Percentiles rank a stretch among this genome's conserved stretches.
phyloP scores from a whole-genome alignment of 2,797 vertebrate genomes.

The Falco naumanni region DNA sequence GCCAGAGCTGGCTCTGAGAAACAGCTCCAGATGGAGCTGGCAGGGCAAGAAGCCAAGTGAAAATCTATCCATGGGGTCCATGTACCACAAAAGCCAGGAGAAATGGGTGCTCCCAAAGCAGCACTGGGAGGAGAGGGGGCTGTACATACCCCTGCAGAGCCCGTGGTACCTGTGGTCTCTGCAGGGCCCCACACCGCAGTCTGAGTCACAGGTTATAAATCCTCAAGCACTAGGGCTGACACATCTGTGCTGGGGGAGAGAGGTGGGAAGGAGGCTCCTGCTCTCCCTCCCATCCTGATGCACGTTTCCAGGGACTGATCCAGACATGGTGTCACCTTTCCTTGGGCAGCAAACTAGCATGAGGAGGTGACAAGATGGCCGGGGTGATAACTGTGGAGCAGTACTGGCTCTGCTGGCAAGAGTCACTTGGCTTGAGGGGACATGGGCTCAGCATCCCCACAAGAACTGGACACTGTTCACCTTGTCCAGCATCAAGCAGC shows the following conservation, averaged over 20 bases:
- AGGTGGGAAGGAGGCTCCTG: neutral
- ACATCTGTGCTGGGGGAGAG: neutral
- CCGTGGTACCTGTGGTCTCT: neutral
- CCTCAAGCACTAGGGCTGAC: neutral
- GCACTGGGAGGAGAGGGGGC: neutral
- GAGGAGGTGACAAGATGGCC: neutral
- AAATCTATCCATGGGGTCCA: neutral
- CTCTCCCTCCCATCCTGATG: neutral
- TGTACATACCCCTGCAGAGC: neutral
- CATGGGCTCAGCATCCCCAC: accelerated
- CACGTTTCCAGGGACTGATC: neutral
- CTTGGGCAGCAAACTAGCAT: neutral
- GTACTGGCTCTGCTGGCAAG: neutral
- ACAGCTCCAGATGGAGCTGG: neutral
- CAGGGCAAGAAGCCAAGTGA: neutral
- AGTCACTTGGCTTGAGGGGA: neutral
- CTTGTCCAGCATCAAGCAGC: neutral
- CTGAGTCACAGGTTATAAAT: neutral
- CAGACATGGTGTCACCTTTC: neutral
- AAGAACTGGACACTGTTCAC: accelerated
- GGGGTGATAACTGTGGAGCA: accelerated
- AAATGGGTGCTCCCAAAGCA: neutral
- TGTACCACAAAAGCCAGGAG: neutral
- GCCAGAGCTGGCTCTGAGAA: neutral
- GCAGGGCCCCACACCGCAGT: neutral